phyloP scores from a whole-genome alignment of 2,888 invertebrate species.

The Agrochola lota region DNA sequence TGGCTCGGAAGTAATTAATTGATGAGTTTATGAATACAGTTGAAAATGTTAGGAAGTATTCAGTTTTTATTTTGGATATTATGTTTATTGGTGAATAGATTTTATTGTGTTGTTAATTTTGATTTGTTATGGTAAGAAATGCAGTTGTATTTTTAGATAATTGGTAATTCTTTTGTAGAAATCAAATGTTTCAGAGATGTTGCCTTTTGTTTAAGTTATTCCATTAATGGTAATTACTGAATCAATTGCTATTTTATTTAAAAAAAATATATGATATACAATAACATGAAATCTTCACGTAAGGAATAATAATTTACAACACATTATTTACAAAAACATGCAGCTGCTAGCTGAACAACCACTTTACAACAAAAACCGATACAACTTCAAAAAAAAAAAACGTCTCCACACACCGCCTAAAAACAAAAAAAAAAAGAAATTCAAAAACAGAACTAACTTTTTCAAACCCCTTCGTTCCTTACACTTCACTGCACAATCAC shows the following conservation, averaged over 20 bases:
- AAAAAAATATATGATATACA: neutral
- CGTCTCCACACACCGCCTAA: neutral
- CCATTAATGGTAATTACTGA: neutral
- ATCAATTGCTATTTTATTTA: neutral
- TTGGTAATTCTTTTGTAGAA: neutral
- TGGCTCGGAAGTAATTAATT: conserved; percentile 18
- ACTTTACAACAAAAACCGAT: neutral
- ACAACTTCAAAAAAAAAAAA: neutral
- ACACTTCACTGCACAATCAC: conserved; percentile 66
- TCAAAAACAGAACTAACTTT: conserved; percentile 61
- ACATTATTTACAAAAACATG: conserved; percentile 10
- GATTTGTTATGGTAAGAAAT: neutral
- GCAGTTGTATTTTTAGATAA: neutral
- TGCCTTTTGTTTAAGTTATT: neutral
- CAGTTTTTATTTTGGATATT: conserved; percentile 3
- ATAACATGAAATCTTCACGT: neutral
- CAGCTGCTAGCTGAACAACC: neutral
- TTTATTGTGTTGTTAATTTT: conserved; percentile 30
- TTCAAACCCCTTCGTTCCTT: conserved; percentile 40
- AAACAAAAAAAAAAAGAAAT: conserved; percentile 18
- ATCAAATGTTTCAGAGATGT: neutral
- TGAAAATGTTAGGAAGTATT: conserved; percentile 25
- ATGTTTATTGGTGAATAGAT: neutral
- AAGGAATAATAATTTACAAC: neutral
- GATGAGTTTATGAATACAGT: conserved; percentile 5